phyloP scores from a whole-genome alignment of 1,140 invertebrate species.

The Thereuonema tuberculata region DNA sequence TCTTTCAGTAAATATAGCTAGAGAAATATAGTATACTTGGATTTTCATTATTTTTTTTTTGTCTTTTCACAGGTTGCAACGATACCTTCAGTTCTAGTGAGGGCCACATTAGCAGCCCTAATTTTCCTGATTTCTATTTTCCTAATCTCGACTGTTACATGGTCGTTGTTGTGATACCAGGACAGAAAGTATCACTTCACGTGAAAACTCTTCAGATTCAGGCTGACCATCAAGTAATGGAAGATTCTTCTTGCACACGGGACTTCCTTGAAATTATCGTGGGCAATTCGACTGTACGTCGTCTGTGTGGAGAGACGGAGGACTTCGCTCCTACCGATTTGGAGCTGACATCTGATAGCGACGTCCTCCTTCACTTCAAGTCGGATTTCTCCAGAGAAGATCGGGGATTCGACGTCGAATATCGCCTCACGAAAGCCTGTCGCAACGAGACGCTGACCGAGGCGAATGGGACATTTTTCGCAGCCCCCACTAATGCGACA shows the following conservation, averaged over 20 bases:
- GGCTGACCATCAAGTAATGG: not conserved
- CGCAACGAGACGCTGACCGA: not conserved
- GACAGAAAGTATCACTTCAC: not conserved
- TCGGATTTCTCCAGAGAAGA: not conserved
- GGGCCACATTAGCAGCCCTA: conserved; percentile 2
- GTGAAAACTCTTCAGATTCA: not conserved
- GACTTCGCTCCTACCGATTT: too few relatives aligned
- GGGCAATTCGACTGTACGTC: not conserved
- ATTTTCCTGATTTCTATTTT: conserved; percentile 1
- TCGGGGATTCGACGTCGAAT: not conserved
- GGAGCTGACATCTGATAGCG: not conserved
- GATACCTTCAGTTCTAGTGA: not conserved
- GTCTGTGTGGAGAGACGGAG: not conserved
- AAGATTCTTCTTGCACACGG: too few relatives aligned
- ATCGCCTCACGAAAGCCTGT: not conserved
- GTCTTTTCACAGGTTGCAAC: conserved; percentile 1
- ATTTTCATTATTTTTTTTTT: not conserved
- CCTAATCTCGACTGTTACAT: conserved; percentile 3
- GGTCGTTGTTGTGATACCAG: not conserved
- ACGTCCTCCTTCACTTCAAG: not conserved
- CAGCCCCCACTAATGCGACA: not conserved
- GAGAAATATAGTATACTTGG: too few relatives aligned
- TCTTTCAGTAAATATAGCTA: too few relatives aligned
- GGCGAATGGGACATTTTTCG: not conserved
- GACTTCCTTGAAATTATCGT: not conserved